phyloP scores from a whole-genome alignment of 2,888 invertebrate genomes.

The Troilus luridus region DNA sequence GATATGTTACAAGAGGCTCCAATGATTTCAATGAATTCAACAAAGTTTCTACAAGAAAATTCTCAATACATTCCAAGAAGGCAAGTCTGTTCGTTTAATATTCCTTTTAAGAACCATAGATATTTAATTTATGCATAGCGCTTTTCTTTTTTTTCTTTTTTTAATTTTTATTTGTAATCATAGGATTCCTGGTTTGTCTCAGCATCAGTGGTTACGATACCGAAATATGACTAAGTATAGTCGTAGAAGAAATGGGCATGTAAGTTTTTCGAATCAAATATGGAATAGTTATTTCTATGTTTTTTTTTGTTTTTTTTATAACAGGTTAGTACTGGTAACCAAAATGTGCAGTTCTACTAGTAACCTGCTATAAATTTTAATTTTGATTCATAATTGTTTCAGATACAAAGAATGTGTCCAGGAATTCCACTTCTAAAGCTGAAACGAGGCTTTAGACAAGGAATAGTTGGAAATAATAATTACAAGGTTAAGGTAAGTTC shows the following conservation, averaged over 20 bases:
- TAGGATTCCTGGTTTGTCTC: slow-evolving; percentile 28
- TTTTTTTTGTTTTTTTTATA: too few relatives aligned
- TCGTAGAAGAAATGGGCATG: slow-evolving; percentile 29
- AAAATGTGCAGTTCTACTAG: too few relatives aligned
- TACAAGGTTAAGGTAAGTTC: slow-evolving; percentile 32
- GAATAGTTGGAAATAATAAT: slow-evolving; percentile 39
- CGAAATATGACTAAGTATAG: not conserved
- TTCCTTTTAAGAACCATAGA: not conserved
- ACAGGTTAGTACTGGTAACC: too few relatives aligned
- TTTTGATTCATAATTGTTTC: not conserved
- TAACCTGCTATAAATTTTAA: not conserved
- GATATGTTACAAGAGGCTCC: not conserved
- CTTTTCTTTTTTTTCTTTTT: not conserved
- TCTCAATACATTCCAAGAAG: not conserved
- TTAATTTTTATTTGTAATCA: not conserved
- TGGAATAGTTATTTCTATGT: not conserved
- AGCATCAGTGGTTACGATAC: slow-evolving; percentile 28
- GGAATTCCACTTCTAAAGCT: slow-evolving; percentile 47
- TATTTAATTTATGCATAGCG: not conserved
- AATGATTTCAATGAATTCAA: not conserved
- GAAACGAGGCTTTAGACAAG: slow-evolving; percentile 43
- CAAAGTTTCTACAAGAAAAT: not conserved
- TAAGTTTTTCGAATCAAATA: not conserved
- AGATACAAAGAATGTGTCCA: not conserved
- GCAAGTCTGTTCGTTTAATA: not conserved